A percentile compares a stretch with the other conserved stretches of the same genome.
These are phyloP conservation scores for Aplysina aerophoba DNA, from an alignment of 37 sponge, comb jelly and placozoan species.

Conservation along the genomic window DNA sequence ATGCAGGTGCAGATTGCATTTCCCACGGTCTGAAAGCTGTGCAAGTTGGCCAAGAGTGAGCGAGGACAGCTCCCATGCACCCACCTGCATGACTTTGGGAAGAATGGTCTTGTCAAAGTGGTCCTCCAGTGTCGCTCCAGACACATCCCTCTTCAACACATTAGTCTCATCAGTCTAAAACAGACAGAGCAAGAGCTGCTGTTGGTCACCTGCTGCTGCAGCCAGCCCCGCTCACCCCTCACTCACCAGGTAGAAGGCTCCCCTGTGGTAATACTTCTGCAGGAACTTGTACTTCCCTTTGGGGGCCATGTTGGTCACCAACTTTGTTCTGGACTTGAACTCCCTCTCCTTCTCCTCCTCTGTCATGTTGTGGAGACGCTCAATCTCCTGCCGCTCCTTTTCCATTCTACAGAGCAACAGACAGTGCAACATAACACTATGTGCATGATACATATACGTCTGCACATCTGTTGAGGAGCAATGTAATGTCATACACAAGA, in stretches of 20 bases:
- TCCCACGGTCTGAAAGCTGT: no score
- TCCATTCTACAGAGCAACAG: conserved; percentile 53
- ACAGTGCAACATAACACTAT: no score
- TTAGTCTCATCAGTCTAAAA: conserved; percentile 56
- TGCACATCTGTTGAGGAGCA: no score
- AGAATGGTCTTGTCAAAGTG: conserved; percentile 98
- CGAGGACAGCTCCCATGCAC: neutral
- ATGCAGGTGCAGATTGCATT: no score
- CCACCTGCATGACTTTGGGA: conserved; percentile 98
- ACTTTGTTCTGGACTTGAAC: conserved; percentile 67
- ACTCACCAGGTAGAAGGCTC: conserved; percentile 90
- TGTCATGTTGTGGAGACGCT: conserved; percentile 86
- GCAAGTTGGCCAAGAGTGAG: no score
- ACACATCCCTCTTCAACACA: conserved; percentile 70
- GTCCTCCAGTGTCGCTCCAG: conserved; percentile 95
- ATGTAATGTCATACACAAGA: no score
- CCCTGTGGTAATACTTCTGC: conserved; percentile 99
- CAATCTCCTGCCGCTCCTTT: conserved; percentile 85
- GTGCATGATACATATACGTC: no score
- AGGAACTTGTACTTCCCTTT: conserved; percentile 97
- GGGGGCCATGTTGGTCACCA: conserved; percentile 73
- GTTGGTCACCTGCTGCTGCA: no score
- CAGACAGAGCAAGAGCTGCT: no score
- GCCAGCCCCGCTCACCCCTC: no score
- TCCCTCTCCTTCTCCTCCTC: conserved; percentile 84